These are phyloP conservation scores for Gambelia wislizenii DNA, from an alignment of 2,797 vertebrate genomes.

Conservation along the genomic window DNA sequence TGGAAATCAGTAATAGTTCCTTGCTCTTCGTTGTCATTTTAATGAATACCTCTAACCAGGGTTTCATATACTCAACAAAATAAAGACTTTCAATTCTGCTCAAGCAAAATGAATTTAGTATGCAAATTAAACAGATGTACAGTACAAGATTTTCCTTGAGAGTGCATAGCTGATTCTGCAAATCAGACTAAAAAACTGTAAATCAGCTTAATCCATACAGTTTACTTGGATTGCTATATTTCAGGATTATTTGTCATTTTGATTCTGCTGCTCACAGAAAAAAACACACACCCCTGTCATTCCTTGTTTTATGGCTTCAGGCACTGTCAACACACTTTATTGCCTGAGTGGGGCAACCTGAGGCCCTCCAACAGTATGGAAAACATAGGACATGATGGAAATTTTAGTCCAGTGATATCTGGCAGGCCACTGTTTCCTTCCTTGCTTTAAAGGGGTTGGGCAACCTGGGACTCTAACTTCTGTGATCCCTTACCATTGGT, in stretches of 20 bases:
- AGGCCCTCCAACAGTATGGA: not conserved
- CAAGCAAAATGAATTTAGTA: constrained; percentile 3
- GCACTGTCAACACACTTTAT: not conserved
- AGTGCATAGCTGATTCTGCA: not conserved
- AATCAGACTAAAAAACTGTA: not conserved
- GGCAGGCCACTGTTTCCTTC: no score
- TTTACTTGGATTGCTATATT: not conserved
- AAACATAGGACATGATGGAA: not conserved
- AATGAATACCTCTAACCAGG: not conserved
- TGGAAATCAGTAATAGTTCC: not conserved
- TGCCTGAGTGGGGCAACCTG: not conserved
- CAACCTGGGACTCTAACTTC: no score
- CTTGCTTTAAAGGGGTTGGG: no score
- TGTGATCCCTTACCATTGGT: no score
- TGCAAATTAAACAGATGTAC: not conserved
- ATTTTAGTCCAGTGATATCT: not conserved
- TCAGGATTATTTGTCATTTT: not conserved
- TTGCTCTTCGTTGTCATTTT: constrained; percentile 12
- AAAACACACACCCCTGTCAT: not conserved
- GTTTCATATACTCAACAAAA: not conserved
- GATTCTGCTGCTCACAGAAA: not conserved
- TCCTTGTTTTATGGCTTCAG: not conserved
- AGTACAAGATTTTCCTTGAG: not conserved
- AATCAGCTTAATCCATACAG: not conserved
- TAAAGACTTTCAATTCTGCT: not conserved